A percentile compares a stretch with the other conserved stretches of the same genome.
phyloP scores from a whole-genome alignment of 2,797 vertebrate species.

The Lerista edwardsae region DNA sequence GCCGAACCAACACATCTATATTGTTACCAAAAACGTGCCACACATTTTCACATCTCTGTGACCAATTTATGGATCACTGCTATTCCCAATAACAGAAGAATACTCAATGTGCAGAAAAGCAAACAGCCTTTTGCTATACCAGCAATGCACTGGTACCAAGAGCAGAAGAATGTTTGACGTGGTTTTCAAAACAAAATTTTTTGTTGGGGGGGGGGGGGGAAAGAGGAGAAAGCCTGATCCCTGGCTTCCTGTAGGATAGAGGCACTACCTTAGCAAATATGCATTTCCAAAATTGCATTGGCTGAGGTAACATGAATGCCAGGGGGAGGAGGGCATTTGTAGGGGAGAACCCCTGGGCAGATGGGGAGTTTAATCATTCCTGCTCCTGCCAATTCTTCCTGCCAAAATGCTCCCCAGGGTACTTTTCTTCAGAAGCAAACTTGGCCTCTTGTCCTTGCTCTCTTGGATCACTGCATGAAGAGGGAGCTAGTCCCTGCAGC shows the following conservation, averaged over 20 bases:
- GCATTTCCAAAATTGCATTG: not conserved
- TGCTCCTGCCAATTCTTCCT: not conserved
- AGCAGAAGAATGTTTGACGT: conserved; percentile 27
- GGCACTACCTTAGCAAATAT: not conserved
- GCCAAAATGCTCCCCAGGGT: not conserved
- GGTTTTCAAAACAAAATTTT: conserved; percentile 11
- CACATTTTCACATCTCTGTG: not conserved
- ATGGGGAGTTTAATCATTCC: not conserved
- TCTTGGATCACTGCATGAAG: no score
- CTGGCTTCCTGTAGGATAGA: not conserved
- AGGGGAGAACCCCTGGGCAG: not conserved
- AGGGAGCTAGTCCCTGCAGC: no score
- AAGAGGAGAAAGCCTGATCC: not conserved
- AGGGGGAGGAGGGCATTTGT: not conserved
- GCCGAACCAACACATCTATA: not conserved
- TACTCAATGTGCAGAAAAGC: conserved; percentile 39
- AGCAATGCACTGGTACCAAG: conserved; percentile 9
- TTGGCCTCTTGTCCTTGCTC: no score
- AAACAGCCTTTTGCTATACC: conserved; percentile 54
- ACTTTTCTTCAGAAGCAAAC: not conserved
- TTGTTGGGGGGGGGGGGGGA: not conserved
- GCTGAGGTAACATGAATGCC: not conserved
- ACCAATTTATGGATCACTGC: conserved; percentile 39
- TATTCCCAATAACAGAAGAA: conserved; percentile 48
- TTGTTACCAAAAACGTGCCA: not conserved